phyloP scores from a whole-genome alignment of 2,113 vertebrate genomes.

The Stegastes partitus region DNA sequence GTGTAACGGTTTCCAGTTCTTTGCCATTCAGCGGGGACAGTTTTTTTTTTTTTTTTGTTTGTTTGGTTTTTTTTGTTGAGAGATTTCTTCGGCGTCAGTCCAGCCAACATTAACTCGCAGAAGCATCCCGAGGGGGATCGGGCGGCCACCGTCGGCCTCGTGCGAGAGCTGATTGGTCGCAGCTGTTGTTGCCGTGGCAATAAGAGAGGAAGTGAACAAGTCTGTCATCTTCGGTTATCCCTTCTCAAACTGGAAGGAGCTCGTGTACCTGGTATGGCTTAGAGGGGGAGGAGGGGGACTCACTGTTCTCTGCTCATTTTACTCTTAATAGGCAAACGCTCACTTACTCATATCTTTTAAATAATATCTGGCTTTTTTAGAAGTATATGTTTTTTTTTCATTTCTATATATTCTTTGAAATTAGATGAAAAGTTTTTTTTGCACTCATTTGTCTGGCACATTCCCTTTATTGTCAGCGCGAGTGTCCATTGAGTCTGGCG shows the following conservation, averaged over 20 bases:
- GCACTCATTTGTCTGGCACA: slow-evolving; percentile 70
- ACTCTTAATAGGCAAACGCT: slow-evolving; percentile 77
- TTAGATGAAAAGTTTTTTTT: slow-evolving; percentile 77
- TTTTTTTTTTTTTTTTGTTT: slow-evolving; percentile 53
- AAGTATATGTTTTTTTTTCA: slow-evolving; percentile 69
- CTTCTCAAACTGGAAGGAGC: slow-evolving; percentile 68
- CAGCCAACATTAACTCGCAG: slow-evolving; percentile 68
- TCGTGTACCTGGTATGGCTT: slow-evolving; percentile 92
- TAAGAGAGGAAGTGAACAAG: slow-evolving; percentile 80
- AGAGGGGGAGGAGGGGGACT: slow-evolving; percentile 64
- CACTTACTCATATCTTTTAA: slow-evolving; percentile 63
- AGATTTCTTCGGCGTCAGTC: slow-evolving; percentile 74
- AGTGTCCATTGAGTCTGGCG: slow-evolving; percentile 64
- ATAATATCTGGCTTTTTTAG: slow-evolving; percentile 75
- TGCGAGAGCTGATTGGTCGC: slow-evolving; percentile 72
- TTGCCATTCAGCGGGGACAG: slow-evolving; percentile 77
- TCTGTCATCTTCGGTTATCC: slow-evolving; percentile 78
- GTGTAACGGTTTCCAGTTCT: slow-evolving; percentile 58
- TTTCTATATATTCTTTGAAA: slow-evolving; percentile 78
- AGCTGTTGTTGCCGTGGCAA: slow-evolving; percentile 83
- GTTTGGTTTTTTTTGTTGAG: slow-evolving; percentile 27
- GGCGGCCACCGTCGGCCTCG: slow-evolving; percentile 59
- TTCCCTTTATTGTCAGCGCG: slow-evolving; percentile 76
- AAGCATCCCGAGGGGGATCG: slow-evolving; percentile 74
- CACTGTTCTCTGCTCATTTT: slow-evolving; percentile 81